Base-by-base conservation (phyloP, 2,797 vertebrate species). In the Coregonus suidteri region DNA sequence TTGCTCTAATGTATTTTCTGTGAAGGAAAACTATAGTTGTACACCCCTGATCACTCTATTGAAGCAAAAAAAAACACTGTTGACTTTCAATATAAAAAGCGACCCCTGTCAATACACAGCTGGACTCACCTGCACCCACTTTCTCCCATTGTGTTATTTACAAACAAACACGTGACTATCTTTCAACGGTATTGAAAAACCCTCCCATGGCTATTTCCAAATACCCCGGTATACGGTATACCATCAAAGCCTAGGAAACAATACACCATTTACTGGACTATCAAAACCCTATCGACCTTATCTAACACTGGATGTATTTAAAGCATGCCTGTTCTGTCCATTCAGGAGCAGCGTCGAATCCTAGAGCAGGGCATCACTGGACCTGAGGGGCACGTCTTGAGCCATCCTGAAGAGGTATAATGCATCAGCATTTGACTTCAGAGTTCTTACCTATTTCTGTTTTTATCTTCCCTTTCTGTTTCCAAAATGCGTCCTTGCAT, bases 311-410 rank as follows among this genome's bases (percentile, higher is more conserved):
- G 59, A 9, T 20, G 25, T 6, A 13, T 25, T 11, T 25, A 62
- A 20, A 20, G 6, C 20, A 3, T 25, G 20, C 16, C 34, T 68
- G 18, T 25, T 20, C 16, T 13, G 20, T 15, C 77, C 7, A 11
- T 54, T 20, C 79, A 99, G 98, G 98, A 99, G 82, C 98, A 99
- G 91, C 96, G 92, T 34, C 92, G 96, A 86, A 97, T 99, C 83
- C 92, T 99, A 91, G 96, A 98, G 13, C 92, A 98, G 93, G 98
- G 98, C 5, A 99, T 99, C 92, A 98, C 96, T 0, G 98, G 98
- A 25, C 98, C 98, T 0, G 98, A 99, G 82, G 98, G 98, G 54
- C 98, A 99, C 0, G 97, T 97, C 53, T 76, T 99, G 92, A 99
- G 98, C 89, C 95, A 94, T 76, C 98, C 98, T 15, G 98, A 99